These are phyloP conservation scores for Xanthia togata DNA, from an alignment of 2,888 invertebrate genomes.

Conservation along the genomic window DNA sequence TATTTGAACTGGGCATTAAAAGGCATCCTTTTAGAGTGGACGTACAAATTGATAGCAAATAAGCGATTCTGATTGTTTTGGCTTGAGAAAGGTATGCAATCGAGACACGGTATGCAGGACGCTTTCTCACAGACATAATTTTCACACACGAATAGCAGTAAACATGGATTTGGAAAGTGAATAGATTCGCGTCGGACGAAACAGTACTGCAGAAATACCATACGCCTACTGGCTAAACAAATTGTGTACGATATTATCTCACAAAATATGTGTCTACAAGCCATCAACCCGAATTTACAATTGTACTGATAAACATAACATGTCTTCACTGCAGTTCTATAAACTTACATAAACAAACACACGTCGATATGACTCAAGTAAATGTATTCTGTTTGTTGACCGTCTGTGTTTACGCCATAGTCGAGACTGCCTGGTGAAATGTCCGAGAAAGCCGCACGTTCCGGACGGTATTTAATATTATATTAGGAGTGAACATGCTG, in stretches of 20 bases:
- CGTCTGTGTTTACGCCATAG: slow-evolving; percentile 41
- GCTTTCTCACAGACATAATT: slow-evolving; percentile 32
- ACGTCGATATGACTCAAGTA: slow-evolving; percentile 32
- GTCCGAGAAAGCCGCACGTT: slow-evolving; percentile 42
- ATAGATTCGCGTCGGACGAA: neutral
- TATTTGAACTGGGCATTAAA: slow-evolving; percentile 1
- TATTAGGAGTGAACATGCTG: slow-evolving; percentile 36
- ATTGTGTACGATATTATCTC: slow-evolving; percentile 41
- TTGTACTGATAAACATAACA: neutral
- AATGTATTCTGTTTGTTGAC: slow-evolving; percentile 39
- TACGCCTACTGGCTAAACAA: neutral
- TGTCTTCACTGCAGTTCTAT: slow-evolving; percentile 36
- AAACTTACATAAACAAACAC: slow-evolving; percentile 42
- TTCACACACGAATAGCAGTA: slow-evolving; percentile 39
- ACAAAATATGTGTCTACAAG: slow-evolving; percentile 18
- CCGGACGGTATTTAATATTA: slow-evolving; percentile 45
- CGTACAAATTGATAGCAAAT: neutral
- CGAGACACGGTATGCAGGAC: slow-evolving; percentile 9
- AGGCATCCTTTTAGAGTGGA: slow-evolving; percentile 1
- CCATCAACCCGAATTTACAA: slow-evolving; percentile 37
- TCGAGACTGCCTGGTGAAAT: slow-evolving; percentile 44
- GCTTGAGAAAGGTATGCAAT: slow-evolving; percentile 5
- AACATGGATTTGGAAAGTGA: slow-evolving; percentile 22
- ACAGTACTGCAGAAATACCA: slow-evolving; percentile 7
- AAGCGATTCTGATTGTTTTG: slow-evolving; percentile 15